phyloP scores from a whole-genome alignment of 1,140 invertebrate species.

The Drosophila varians region DNA sequence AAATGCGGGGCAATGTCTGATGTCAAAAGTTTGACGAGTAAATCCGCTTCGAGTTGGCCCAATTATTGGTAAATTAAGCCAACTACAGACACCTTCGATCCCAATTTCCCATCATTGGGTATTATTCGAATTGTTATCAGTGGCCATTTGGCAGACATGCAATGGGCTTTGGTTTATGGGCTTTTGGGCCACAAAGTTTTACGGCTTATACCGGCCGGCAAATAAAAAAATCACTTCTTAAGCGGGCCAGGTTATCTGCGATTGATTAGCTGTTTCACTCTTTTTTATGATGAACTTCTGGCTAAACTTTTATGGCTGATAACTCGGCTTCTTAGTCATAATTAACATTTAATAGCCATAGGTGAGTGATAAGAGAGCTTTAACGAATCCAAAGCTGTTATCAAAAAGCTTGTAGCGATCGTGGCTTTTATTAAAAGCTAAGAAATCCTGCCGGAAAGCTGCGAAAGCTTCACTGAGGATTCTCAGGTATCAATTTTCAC shows the following conservation, averaged over 20 bases:
- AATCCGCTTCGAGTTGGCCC: constrained; percentile 42
- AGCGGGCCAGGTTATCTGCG: constrained; percentile 24
- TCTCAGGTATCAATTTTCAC: background rate
- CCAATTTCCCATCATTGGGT: constrained; percentile 18
- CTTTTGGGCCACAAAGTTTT: constrained; percentile 12
- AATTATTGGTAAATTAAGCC: constrained; percentile 45
- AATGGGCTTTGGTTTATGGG: constrained; percentile 10
- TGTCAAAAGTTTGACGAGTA: constrained; percentile 38
- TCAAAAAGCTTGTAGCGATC: constrained; percentile 11
- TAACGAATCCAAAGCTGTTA: background rate
- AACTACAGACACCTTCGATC: constrained; percentile 5
- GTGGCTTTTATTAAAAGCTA: background rate
- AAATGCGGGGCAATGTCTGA: constrained; percentile 25
- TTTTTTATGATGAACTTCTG: constrained; percentile 23
- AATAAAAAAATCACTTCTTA: constrained; percentile 49
- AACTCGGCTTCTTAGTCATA: background rate
- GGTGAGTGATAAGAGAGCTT: constrained; percentile 19
- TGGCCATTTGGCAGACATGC: constrained; percentile 14
- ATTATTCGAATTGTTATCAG: background rate
- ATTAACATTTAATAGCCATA: constrained; percentile 2
- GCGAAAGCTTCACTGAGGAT: constrained; percentile 8
- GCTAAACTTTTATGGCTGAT: constrained; percentile 17
- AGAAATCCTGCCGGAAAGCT: background rate
- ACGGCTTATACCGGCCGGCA: background rate
- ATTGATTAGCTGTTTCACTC: constrained; percentile 41